Conservation (phyloP, 2,113 vertebrate genomes). For the Gobio gobio region DNA sequence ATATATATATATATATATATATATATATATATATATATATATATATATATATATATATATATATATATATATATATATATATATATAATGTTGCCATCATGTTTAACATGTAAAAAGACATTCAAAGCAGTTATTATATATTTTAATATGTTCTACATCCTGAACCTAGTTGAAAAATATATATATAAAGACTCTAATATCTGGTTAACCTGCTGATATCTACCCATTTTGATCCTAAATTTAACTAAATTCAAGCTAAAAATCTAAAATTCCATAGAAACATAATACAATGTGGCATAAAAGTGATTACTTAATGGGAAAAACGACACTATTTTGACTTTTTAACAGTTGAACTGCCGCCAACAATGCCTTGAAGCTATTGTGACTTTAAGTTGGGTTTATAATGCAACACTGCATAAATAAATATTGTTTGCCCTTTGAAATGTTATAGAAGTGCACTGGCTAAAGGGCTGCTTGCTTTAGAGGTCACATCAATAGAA, state of each 20-base stretch:
- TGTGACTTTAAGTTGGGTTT: not conserved
- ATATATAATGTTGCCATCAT: not conserved
- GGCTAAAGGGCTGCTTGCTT: not conserved
- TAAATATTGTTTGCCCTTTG: conserved; percentile 45
- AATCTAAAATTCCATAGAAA: not conserved
- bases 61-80: no score
- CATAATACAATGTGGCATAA: not conserved
- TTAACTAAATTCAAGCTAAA: no score
- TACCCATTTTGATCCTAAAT: no score
- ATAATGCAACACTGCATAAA: not conserved
- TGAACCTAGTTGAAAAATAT: not conserved
- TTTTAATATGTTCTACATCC: not conserved
- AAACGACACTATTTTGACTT: not conserved
- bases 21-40: no score
- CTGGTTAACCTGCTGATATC: not conserved
- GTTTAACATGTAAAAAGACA: not conserved
- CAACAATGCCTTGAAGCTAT: not conserved
- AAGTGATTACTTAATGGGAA: not conserved
- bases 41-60: no score
- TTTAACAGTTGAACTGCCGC: not conserved
- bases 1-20: no score
- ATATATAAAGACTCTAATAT: not conserved
- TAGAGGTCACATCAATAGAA: conserved; percentile 29
- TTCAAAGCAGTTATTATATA: not conserved
- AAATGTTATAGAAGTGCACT: not conserved